Evolutionary conservation across 2,113 vertebrate genomes (phyloP), one percentile per base, ranked within the genome.

Genomic region (Oceanodroma tethys): DNA sequence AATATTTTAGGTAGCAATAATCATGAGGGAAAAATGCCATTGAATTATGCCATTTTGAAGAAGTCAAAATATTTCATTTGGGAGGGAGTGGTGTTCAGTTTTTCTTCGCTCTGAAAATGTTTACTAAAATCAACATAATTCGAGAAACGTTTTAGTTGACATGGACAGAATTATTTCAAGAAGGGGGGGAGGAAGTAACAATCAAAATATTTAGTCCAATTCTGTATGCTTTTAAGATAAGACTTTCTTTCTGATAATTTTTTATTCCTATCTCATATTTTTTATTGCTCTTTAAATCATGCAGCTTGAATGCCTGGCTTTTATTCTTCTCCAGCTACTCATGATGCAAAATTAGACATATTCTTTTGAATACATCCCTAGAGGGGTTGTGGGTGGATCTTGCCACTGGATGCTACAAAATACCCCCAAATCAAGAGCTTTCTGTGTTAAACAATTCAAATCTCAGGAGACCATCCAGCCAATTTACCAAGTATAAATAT

Each of bases 401-500:
- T 92, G 70, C 81, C 86, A 92, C 88, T 92, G 94, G 95, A 96
- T 55, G 56, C 70, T 95, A 96, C 92, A 95, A 96, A 97, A 97
- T 92, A 97, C 92, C 58, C 66, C 81, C 95, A 95, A 97, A 97
- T 95, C 95, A 96, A 97, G 94, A 96, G 94, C 91, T 91, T 85
- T 97, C 95, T 94, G 76, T 95, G 93, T 97, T 95, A 96, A 97
- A 96, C 94, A 97, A 95, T 97, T 97, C 86, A 89, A 95, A 92
- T 89, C 96, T 72, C 94, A 50, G 78, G 94, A 91, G 94, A 66
- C 48, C 32, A 91, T 62, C 93, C 94, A 95, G 83, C 94, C 96
- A 97, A 95, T 96, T 97, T 97, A 97, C 81, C 97, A 89, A 94
- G 88, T 94, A 96, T 89, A 95, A 95, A 96, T 97, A 97, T 66